Conservation (phyloP, 2,888 invertebrate genomes). For the Leucophenga montana region DNA sequence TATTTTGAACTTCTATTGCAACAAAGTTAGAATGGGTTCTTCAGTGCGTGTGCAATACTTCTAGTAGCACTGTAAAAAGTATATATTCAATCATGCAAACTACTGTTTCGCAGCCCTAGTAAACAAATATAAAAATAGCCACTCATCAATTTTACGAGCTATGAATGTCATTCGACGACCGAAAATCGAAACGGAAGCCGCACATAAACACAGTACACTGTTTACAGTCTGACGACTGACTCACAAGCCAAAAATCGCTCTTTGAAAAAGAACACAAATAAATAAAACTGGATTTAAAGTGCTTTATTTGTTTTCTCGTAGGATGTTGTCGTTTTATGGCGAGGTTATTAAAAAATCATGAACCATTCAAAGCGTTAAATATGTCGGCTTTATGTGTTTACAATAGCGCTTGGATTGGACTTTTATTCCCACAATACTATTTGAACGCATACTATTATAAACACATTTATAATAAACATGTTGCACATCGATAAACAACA, state of each 20-base stretch:
- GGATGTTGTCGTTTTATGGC: constrained; percentile 15
- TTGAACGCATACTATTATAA: too few species aligned
- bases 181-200: constrained; percentile 20
- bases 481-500: background rate
- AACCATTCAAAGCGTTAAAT: background rate
- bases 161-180: constrained; percentile 1
- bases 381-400: background rate
- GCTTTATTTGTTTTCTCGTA: constrained; percentile 26
- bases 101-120: too few species aligned
- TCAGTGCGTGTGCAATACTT: too few species aligned
- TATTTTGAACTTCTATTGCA: too few species aligned
- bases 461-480: too few species aligned
- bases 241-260: too few species aligned
- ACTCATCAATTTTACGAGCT: constrained; percentile 19
- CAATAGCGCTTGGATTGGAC: constrained; percentile 9
- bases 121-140: background rate
- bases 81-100: too few species aligned
- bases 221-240: background rate
- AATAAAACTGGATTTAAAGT: constrained; percentile 10
- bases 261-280: too few species aligned
- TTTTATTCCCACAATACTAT: too few species aligned
- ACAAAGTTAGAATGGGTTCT: too few species aligned
- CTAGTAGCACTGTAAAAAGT: too few species aligned
- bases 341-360: constrained; percentile 31
- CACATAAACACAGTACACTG: constrained; percentile 25